Evolutionary conservation across 2,888 invertebrate species (phyloP), one percentile per base, ranked within the genome.

Genomic region (Conchocele bisecta): DNA sequence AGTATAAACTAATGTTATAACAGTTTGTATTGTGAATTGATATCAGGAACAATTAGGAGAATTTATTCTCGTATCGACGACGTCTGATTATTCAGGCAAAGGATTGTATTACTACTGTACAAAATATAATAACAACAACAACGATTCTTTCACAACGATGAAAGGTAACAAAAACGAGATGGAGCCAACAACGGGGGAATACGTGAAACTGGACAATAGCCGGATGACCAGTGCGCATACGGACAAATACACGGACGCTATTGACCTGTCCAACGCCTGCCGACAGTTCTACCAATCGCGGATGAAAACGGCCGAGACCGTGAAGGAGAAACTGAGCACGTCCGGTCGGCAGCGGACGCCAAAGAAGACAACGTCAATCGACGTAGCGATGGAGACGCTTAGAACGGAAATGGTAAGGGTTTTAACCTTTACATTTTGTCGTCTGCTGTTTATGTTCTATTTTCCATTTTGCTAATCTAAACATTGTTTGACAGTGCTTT

Each of bases 181-280:
- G 58, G 64, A 64, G 37, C 54, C 31, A 7, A 24, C 20, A 9
- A 44, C 31, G 28, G 48, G 31, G 28, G 6, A 59, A 17, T 50
- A 65, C 26, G 59, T 56, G 35, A 51, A 65, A 0, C 68, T 69
- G 28, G 74, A 74, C 65, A 74, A 74, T 65, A 74, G 65, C 17
- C 48, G n/a, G 29, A 4, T 48, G 48, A 48, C 35, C 17, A 9
- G 7, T 9, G 17, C 11, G 31, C n/a, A 13, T 44, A 63, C 64
- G 44, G 83, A 84, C 64, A 77, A 74, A 22, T 83, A 83, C 67
- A 76, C 69, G 48, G 82, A 79, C 20, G 70, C 74, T 17, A 84
- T 84, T 28, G 84, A 84, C 68, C 68, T 84, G 67, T 83, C 82
- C 5, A 84, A 84, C 51, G 81, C 82, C 28, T 84, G 84, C 63